phyloP scores from a whole-genome alignment of 2,797 vertebrate species.

The Anguilla anguilla region DNA sequence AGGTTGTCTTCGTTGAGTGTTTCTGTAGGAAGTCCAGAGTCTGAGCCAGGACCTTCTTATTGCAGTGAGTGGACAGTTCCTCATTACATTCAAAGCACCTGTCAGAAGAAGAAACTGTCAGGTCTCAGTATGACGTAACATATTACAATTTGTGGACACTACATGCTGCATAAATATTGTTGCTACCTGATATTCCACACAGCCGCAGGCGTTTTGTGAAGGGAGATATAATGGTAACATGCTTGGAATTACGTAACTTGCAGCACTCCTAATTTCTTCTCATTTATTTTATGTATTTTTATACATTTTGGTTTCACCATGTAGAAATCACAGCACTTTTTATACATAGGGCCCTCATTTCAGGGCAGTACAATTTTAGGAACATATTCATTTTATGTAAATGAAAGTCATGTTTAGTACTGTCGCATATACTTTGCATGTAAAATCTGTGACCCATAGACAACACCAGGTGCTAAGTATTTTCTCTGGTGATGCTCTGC shows the following conservation, averaged over 20 bases:
- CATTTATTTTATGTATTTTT: too few species aligned
- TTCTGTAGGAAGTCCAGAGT: constrained; percentile 96
- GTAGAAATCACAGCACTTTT: too few species aligned
- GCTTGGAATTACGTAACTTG: background rate
- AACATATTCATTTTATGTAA: too few species aligned
- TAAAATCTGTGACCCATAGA: too few species aligned
- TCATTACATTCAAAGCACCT: constrained; percentile 99
- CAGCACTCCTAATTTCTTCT: too few species aligned
- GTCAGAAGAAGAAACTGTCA: constrained; percentile 41
- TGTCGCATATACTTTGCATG: too few species aligned
- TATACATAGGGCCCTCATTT: too few species aligned
- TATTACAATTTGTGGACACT: background rate
- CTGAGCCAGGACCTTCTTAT: constrained; percentile 95
- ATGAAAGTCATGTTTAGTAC: too few species aligned
- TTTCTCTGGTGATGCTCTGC: too few species aligned
- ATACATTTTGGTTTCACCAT: too few species aligned
- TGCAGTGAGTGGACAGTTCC: constrained; percentile 93
- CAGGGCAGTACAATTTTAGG: too few species aligned
- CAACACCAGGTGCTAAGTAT: too few species aligned
- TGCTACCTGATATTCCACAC: background rate
- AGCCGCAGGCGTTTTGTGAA: background rate
- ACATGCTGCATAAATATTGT: background rate
- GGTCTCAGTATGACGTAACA: background rate
- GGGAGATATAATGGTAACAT: background rate
- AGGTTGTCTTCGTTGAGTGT: constrained; percentile 85